Percentiles rank a stretch among this genome's conserved stretches.
Evolutionary conservation across 2,797 vertebrate species (phyloP).

Genomic region (Scleropages formosus): DNA sequence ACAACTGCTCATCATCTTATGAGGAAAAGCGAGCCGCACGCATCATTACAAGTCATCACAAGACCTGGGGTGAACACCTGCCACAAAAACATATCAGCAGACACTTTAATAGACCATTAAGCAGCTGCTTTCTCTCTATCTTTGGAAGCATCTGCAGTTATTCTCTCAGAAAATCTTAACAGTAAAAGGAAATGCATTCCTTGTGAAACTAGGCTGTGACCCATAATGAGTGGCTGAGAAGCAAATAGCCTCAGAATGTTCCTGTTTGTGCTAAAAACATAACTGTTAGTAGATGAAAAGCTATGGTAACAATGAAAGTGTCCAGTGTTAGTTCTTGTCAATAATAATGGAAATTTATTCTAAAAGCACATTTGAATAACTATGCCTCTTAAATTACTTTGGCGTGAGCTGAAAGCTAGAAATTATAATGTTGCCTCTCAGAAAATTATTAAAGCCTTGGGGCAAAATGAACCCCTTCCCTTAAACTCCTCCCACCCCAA

Average conservation of each 20-base stretch:
- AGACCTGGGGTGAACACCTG: background rate
- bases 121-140: background rate
- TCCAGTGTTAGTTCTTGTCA: conserved; percentile 40
- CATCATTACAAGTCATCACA: too few relatives aligned
- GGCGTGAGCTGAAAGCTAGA: conserved; percentile 41
- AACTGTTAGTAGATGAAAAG: conserved; percentile 1
- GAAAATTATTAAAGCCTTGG: background rate
- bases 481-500: background rate
- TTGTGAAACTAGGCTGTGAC: background rate
- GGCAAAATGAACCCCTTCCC: background rate
- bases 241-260: background rate
- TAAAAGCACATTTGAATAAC: conserved; percentile 74
- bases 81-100: background rate
- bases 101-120: background rate
- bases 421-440: conserved; percentile 56
- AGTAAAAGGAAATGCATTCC: background rate
- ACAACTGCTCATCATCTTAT: background rate
- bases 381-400: conserved; percentile 62
- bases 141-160: conserved; percentile 3
- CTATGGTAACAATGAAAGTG: background rate
- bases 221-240: background rate
- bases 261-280: conserved; percentile 3
- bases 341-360: conserved; percentile 65
- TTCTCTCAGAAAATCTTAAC: background rate
- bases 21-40: background rate